A percentile compares a stretch with the other conserved stretches of the same genome.
Conservation (phyloP, 2,888 invertebrate genomes). For the Sarcophaga carnaria region DNA sequence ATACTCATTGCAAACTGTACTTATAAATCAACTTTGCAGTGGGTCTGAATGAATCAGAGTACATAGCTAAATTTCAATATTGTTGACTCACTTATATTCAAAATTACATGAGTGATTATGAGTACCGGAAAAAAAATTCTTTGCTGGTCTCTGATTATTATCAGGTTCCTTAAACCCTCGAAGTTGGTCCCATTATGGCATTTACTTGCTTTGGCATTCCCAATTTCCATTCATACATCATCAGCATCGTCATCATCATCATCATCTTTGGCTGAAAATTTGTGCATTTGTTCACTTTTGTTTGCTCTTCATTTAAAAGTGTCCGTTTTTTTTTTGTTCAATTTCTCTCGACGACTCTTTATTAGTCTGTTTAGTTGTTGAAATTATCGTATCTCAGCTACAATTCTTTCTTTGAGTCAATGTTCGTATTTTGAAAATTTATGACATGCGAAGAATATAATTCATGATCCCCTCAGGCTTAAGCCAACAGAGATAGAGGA, state of each 20-base stretch:
- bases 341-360: background rate
- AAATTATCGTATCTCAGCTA: constrained; percentile 1
- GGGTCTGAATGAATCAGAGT: too few relatives aligned
- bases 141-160: too few relatives aligned
- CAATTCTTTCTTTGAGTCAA: constrained; percentile 22
- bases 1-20: too few relatives aligned
- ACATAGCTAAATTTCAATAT: too few relatives aligned
- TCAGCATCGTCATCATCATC: background rate
- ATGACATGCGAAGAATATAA: constrained; percentile 49
- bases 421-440: constrained; percentile 46
- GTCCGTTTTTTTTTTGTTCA: constrained; percentile 13
- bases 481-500: background rate
- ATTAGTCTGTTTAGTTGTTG: background rate
- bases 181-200: too few relatives aligned
- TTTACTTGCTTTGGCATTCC: background rate
- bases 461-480: constrained; percentile 47
- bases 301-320: constrained; percentile 10
- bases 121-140: too few relatives aligned
- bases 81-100: too few relatives aligned
- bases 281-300: constrained; percentile 2
- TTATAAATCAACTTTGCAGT: too few relatives aligned
- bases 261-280: background rate
- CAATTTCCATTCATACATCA: background rate
- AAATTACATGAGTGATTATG: too few relatives aligned
- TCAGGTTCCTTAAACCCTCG: too few relatives aligned